phyloP scores from a whole-genome alignment of 2,113 vertebrate species.

The Heliornis fulica region DNA sequence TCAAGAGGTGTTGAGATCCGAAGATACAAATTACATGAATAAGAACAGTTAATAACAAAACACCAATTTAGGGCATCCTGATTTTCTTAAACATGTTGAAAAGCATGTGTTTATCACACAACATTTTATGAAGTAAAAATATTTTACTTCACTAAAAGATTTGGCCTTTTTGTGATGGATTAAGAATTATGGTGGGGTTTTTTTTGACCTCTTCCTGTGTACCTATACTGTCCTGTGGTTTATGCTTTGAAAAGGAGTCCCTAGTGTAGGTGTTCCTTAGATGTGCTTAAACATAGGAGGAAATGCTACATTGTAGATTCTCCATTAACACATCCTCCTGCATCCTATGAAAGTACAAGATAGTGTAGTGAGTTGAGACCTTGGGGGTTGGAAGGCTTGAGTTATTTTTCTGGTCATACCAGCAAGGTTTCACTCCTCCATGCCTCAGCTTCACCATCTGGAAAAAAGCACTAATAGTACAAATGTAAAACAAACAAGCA shows the following conservation, averaged over 20 bases:
- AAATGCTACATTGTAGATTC: background rate
- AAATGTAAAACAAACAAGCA: slow-evolving; percentile 1
- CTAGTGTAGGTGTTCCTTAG: background rate
- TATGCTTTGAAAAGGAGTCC: background rate
- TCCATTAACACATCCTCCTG: background rate
- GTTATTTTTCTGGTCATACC: background rate
- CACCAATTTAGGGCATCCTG: background rate
- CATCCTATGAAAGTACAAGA: background rate
- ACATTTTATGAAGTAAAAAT: background rate
- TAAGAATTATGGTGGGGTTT: background rate
- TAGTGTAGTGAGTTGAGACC: background rate
- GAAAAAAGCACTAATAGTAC: background rate
- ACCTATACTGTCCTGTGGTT: rapidly evolving
- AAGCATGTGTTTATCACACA: background rate
- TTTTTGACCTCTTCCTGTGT: background rate
- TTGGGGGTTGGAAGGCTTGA: background rate
- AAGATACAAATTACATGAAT: background rate
- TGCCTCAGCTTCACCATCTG: background rate
- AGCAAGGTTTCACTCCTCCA: background rate
- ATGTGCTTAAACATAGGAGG: background rate
- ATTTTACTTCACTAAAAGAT: background rate
- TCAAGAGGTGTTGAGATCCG: background rate
- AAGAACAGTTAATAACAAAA: background rate
- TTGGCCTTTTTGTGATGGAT: background rate
- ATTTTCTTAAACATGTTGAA: background rate